A percentile compares a stretch with the other conserved stretches of the same genome.
Evolutionary conservation across 2,113 vertebrate genomes (phyloP).

Genomic region (Lagopus leucura): DNA sequence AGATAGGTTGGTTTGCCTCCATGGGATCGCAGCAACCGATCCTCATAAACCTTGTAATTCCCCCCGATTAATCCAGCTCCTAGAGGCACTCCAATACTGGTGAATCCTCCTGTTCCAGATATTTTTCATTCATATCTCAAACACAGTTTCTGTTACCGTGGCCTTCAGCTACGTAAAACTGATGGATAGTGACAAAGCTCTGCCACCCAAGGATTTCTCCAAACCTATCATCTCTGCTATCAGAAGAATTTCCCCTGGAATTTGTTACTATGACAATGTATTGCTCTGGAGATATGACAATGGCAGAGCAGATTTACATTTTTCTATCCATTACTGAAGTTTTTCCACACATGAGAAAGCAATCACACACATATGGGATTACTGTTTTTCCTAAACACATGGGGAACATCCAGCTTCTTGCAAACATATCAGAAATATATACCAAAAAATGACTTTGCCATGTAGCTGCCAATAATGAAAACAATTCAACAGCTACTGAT

Average conservation of each 20-base stretch:
- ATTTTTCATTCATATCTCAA: not conserved
- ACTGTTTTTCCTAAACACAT: not conserved
- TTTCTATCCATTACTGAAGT: not conserved
- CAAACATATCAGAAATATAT: not conserved
- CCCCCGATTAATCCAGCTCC: not conserved
- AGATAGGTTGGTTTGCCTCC: conserved; percentile 7
- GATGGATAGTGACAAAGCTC: not conserved
- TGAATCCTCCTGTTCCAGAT: not conserved
- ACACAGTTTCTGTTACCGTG: not conserved
- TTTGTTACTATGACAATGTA: conserved; percentile 9
- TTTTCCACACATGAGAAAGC: conserved; percentile 10
- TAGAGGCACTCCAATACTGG: not conserved
- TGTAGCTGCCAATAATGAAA: not conserved
- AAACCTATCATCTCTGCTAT: not conserved
- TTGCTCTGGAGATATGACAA: not conserved
- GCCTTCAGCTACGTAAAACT: not conserved
- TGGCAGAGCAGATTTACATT: not conserved
- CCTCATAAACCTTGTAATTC: conserved; percentile 27
- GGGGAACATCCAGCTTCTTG: not conserved
- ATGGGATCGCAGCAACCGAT: not conserved
- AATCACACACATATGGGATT: not conserved
- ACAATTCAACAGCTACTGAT: not conserved
- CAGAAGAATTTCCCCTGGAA: conserved; percentile 26
- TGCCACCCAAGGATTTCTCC: not conserved
- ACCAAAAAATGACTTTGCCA: not conserved